Evolutionary conservation across 2,113 vertebrate genomes (phyloP).

Genomic region (Phalacrocorax aristotelis): DNA sequence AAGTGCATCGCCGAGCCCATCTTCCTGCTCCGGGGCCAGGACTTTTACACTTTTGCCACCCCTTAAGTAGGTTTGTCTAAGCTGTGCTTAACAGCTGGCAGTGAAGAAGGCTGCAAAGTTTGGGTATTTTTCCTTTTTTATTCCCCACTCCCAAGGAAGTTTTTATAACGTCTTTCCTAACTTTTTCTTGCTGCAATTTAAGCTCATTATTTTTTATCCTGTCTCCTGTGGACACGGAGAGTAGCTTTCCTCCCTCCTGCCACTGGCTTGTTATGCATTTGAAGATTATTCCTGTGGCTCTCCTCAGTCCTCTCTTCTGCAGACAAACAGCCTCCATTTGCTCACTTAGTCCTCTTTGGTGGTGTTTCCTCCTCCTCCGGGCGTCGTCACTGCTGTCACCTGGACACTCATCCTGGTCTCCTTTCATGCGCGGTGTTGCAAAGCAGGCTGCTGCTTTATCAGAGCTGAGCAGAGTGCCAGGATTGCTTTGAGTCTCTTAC

Average conservation of each 20-base stretch:
- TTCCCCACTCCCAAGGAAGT: neutral
- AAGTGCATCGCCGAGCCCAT: accelerated
- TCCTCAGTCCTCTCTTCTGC: neutral
- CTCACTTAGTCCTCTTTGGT: neutral
- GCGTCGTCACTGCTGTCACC: neutral
- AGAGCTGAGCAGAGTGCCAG: neutral
- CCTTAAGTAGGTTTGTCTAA: neutral
- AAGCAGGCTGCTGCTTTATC: neutral
- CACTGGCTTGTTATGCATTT: neutral
- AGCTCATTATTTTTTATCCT: neutral
- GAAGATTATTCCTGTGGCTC: neutral
- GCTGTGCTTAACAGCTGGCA: neutral
- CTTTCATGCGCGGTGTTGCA: neutral
- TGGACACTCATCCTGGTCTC: neutral
- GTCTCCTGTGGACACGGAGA: neutral
- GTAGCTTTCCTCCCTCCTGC: neutral
- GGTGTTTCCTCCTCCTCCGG: neutral
- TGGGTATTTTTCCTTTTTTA: neutral
- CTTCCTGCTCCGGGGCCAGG: neutral
- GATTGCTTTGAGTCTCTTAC: neutral
- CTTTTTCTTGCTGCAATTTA: neutral
- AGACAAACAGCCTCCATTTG: neutral
- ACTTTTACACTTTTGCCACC: neutral
- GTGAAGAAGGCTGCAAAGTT: neutral
- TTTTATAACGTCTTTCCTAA: neutral